A percentile compares a stretch with the other conserved stretches of the same genome.
Evolutionary conservation across 2,888 invertebrate genomes (phyloP).

Genomic region (Cerceris rybyensis): DNA sequence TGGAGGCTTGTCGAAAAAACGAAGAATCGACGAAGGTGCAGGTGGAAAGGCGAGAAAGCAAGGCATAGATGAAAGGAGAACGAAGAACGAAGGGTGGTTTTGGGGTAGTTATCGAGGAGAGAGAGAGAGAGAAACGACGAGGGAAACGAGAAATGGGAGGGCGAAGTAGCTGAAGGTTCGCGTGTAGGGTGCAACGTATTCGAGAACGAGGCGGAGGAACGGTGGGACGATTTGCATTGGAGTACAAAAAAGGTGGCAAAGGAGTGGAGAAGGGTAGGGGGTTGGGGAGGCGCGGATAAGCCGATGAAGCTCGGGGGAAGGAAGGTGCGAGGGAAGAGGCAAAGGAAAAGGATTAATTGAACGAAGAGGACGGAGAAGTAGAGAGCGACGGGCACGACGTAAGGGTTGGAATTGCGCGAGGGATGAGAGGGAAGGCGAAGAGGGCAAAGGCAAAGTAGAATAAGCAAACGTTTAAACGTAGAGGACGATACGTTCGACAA

Average conservation of each 20-base stretch:
- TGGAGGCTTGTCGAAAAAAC: not conserved
- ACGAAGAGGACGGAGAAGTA: not conserved
- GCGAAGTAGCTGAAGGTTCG: not conserved
- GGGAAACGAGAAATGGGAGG: conserved; percentile 7
- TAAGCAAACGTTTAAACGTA: too few species aligned
- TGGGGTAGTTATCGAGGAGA: conserved; percentile 3
- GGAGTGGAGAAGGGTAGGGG: too few species aligned
- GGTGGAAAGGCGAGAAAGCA: not conserved
- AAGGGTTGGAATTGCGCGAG: conserved; percentile 2
- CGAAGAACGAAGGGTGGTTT: conserved; percentile 11
- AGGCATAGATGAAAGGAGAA: conserved; percentile 15
- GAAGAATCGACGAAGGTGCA: not conserved
- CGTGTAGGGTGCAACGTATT: too few species aligned
- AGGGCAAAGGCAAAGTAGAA: too few species aligned
- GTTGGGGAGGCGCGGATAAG: not conserved
- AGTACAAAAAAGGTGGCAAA: too few species aligned
- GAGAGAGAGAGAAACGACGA: not conserved
- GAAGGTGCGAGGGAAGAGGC: too few species aligned
- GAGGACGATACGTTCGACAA: too few species aligned
- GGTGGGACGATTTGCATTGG: too few species aligned
- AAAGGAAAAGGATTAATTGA: not conserved
- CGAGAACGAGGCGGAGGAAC: too few species aligned
- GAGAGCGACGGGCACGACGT: not conserved
- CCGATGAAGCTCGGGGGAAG: not conserved
- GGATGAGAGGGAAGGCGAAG: conserved; percentile 11